phyloP scores from a whole-genome alignment of 2,888 invertebrate species.

The Steinernema carpocapsae region DNA sequence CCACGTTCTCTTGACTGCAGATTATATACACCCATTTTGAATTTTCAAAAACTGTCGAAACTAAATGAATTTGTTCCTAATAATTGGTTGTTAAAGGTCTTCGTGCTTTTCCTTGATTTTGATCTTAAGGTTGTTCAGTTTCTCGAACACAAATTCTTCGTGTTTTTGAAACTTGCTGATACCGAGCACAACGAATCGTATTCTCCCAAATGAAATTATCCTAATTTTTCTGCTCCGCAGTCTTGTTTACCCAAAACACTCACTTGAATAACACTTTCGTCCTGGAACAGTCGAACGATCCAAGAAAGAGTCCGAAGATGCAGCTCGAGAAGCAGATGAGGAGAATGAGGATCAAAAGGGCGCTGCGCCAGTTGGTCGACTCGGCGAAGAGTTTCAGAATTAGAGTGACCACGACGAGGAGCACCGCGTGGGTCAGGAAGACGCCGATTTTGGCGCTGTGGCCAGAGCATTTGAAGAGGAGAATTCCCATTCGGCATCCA shows the following conservation, averaged over 20 bases:
- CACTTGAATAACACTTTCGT: conserved; percentile 25
- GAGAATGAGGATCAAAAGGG: conserved; percentile 21
- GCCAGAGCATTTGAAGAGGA: conserved; percentile 27
- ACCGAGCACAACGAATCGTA: too few species aligned
- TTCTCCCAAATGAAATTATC: too few species aligned
- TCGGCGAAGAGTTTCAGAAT: conserved; percentile 30
- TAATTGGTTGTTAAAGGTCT: too few species aligned
- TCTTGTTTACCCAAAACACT: background rate
- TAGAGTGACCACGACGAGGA: conserved; percentile 20
- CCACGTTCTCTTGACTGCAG: too few species aligned
- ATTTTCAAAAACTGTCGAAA: too few species aligned
- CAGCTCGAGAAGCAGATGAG: conserved; percentile 34
- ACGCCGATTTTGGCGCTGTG: conserved; percentile 29
- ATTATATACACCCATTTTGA: too few species aligned
- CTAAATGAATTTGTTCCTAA: too few species aligned
- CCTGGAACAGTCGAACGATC: conserved; percentile 21
- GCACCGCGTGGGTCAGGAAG: background rate
- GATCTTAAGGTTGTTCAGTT: too few species aligned
- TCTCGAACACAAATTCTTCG: too few species aligned
- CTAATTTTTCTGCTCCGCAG: too few species aligned
- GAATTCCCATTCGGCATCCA: conserved; percentile 11
- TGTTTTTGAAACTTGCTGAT: too few species aligned
- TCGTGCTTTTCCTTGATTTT: too few species aligned
- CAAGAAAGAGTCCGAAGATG: conserved; percentile 30
- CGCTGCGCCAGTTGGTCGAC: conserved; percentile 19